phyloP scores from a whole-genome alignment of 2,888 invertebrate species.

The Notocelia uddmanniana region DNA sequence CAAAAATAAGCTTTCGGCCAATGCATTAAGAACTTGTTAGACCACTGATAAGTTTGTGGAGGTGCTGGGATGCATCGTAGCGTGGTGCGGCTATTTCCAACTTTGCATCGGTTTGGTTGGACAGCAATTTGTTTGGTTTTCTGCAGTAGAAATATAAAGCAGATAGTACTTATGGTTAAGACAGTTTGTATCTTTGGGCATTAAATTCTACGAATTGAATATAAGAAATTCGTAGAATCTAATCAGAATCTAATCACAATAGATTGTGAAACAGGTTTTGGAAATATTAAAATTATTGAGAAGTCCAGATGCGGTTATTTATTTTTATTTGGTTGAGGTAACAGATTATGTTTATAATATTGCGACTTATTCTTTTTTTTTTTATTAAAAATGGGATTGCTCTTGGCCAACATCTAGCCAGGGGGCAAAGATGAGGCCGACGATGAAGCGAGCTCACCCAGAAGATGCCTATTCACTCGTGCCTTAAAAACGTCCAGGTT shows the following conservation, averaged over 20 bases:
- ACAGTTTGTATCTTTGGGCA: neutral
- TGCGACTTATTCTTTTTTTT: too few relatives aligned
- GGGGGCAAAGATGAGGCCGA: too few relatives aligned
- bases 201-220: neutral
- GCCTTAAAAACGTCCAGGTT: too few relatives aligned
- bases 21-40: neutral
- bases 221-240: too few relatives aligned
- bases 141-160: neutral
- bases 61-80: conserved; percentile 9
- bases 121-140: conserved; percentile 1
- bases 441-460: too few relatives aligned
- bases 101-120: conserved; percentile 18
- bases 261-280: neutral
- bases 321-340: too few relatives aligned
- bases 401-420: too few relatives aligned
- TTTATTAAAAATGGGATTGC: too few relatives aligned
- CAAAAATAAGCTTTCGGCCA: neutral
- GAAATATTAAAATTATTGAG: neutral
- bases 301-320: neutral
- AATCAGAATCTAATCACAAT: too few relatives aligned
- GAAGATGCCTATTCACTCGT: too few relatives aligned
- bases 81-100: conserved; percentile 8
- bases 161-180: neutral
- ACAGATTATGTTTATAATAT: too few relatives aligned
- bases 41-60: neutral